Evolutionary conservation across 1,140 invertebrate species (phyloP).

Genomic region (Heliothis subflexa): DNA sequence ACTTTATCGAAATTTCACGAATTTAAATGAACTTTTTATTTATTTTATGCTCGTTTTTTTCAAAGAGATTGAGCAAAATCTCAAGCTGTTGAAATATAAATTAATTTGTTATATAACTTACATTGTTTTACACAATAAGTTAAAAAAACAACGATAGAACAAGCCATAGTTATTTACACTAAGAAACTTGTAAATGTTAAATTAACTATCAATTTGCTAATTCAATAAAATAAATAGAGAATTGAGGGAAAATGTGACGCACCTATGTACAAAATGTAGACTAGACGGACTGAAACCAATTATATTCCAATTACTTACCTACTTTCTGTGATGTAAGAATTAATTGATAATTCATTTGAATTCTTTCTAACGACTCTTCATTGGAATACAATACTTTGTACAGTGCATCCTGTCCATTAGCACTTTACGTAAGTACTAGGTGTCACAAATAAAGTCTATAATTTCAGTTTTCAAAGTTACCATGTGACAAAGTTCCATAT

Average conservation of each 20-base stretch:
- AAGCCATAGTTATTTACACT: slow-evolving; percentile 29
- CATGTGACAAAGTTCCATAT: slow-evolving; percentile 15
- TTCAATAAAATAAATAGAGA: neutral
- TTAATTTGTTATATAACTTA: neutral
- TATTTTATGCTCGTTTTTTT: neutral
- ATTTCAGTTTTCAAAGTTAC: slow-evolving; percentile 9
- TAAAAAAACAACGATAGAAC: slow-evolving; percentile 9
- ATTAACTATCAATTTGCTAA: slow-evolving; percentile 35
- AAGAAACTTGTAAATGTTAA: neutral
- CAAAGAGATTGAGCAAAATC: neutral
- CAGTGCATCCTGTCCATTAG: neutral
- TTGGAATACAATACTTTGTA: neutral
- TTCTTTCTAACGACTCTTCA: neutral
- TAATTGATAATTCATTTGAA: too few species aligned
- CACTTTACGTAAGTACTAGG: neutral
- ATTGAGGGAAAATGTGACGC: too few species aligned
- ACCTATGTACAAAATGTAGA: neutral
- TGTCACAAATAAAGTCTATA: neutral
- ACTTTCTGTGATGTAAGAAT: too few species aligned
- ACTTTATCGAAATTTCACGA: neutral
- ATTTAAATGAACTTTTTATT: slow-evolving; percentile 14
- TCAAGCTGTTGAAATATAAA: neutral
- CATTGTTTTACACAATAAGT: neutral
- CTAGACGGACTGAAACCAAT: too few species aligned
- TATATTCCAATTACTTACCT: too few species aligned